These are phyloP conservation scores for Pelodytes ibericus DNA, from an alignment of 2,797 vertebrate genomes.

Conservation along the genomic window DNA sequence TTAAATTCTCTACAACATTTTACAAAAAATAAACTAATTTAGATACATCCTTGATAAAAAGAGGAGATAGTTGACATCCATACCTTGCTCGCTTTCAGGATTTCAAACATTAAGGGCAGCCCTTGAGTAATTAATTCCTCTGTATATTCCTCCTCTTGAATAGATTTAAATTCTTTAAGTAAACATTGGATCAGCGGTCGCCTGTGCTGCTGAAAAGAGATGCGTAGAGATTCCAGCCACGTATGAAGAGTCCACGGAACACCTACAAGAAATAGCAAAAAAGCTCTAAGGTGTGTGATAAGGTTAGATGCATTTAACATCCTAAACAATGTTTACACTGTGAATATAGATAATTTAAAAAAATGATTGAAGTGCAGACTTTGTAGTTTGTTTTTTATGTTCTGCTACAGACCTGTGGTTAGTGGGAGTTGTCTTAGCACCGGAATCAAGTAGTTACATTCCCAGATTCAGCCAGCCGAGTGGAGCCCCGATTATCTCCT, in stretches of 20 bases:
- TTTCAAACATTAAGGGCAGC: conserved; percentile 95
- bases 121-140: conserved; percentile 93
- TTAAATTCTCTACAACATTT: too few species aligned
- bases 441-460: too few species aligned
- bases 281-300: too few species aligned
- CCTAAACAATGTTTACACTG: too few species aligned
- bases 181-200: conserved; percentile 93
- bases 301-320: too few species aligned
- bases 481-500: too few species aligned
- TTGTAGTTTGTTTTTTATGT: too few species aligned
- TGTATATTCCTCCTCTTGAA: conserved; percentile 95
- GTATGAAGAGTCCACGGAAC: conserved; percentile 95
- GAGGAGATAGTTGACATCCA: not conserved
- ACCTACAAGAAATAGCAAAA: conserved; percentile 68
- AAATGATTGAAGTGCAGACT: too few species aligned
- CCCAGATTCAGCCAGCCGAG: too few species aligned
- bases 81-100: conserved; percentile 96
- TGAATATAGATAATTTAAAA: too few species aligned
- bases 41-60: not conserved
- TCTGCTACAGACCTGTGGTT: too few species aligned
- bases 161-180: conserved; percentile 94
- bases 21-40: not conserved
- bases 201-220: conserved; percentile 91
- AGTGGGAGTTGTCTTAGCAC: too few species aligned
- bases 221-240: conserved; percentile 92